A percentile compares a stretch with the other conserved stretches of the same genome.
These are phyloP conservation scores for Syrrhaptes paradoxus DNA, from an alignment of 2,113 vertebrate genomes.

Conservation along the genomic window DNA sequence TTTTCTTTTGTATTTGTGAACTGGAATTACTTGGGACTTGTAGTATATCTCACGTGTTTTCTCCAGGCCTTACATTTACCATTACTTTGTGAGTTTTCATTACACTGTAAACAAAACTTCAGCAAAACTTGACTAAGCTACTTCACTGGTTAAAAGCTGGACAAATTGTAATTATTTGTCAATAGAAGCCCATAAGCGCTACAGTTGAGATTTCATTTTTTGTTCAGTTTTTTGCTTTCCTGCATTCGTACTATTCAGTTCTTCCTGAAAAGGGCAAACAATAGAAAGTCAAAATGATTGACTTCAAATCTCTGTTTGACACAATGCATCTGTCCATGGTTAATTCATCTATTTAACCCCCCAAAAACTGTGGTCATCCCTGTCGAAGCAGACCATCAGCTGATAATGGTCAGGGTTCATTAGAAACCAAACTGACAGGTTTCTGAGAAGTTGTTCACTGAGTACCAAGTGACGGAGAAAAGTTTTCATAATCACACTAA, in stretches of 20 bases:
- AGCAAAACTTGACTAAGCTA: background rate
- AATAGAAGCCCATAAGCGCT: background rate
- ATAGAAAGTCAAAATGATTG: background rate
- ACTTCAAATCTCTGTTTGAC: background rate
- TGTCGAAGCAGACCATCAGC: background rate
- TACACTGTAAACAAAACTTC: background rate
- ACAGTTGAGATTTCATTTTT: background rate
- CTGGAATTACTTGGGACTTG: background rate
- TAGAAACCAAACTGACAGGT: background rate
- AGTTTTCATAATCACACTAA: background rate
- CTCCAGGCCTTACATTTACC: background rate
- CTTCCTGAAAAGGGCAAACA: background rate
- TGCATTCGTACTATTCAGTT: background rate
- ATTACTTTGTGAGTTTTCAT: background rate
- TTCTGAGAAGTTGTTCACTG: background rate
- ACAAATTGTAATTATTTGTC: background rate
- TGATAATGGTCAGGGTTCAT: background rate
- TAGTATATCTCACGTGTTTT: background rate
- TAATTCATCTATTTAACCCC: conserved; percentile 36
- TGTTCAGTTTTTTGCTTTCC: background rate
- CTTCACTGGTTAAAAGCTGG: conserved; percentile 4
- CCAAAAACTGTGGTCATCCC: conserved; percentile 19
- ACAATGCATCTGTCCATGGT: background rate
- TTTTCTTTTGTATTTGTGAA: background rate
- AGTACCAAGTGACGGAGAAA: background rate